Percentiles rank a stretch among this genome's conserved stretches.
Conservation (phyloP, 2,888 invertebrate species). For the Scaptomyza reducta region DNA sequence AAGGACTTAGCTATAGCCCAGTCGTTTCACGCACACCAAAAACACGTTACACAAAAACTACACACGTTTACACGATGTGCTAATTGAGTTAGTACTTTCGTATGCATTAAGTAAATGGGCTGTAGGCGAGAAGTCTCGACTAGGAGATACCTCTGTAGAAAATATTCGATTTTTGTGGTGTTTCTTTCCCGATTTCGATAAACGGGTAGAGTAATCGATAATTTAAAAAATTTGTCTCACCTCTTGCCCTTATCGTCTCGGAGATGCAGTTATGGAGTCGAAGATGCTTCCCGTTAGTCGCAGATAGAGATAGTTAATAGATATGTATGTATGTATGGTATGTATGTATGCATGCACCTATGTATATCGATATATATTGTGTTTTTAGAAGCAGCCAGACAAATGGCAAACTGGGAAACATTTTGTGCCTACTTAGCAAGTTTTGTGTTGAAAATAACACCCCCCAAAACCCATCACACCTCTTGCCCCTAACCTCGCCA, state of each 20-base stretch:
- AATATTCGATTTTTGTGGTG: no score
- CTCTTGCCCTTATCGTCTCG: background rate
- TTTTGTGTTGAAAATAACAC: constrained; percentile 68
- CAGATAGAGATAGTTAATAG: constrained; percentile 11
- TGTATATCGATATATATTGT: no score
- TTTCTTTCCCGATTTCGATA: no score
- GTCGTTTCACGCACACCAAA: no score
- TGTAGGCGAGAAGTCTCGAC: no score
- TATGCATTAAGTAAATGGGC: no score
- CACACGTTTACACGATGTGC: no score
- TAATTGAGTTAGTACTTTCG: no score
- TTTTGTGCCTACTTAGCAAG: constrained; percentile 74
- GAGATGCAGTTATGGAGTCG: no score
- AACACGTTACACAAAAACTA: no score
- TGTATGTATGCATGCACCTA: background rate
- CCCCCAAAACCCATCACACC: constrained; percentile 1
- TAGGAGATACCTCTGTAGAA: no score
- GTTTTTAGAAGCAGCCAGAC: constrained; percentile 11
- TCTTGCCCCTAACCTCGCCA: background rate
- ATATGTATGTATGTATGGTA: background rate
- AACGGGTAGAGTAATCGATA: background rate
- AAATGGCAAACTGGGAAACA: constrained; percentile 29
- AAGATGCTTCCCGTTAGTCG: constrained; percentile 44
- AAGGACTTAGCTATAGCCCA: no score
- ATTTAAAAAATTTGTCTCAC: background rate